Evolutionary conservation across 2,113 vertebrate species (phyloP).

Genomic region (Calyptomena viridis): DNA sequence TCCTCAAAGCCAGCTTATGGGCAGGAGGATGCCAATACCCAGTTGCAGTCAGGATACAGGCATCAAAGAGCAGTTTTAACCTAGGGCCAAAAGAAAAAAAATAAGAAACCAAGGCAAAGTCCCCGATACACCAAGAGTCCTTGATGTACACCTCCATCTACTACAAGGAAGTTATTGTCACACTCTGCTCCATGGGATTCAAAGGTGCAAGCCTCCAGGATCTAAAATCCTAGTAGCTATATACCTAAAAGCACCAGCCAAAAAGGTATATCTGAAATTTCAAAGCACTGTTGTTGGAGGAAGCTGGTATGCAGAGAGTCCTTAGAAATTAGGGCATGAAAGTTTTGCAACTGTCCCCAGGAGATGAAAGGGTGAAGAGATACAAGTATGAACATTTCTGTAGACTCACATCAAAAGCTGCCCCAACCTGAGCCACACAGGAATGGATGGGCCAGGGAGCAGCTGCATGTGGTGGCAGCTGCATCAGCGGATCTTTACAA

Average conservation of each 20-base stretch:
- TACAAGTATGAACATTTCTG: background rate
- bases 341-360: background rate
- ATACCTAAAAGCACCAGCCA: background rate
- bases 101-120: background rate
- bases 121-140: background rate
- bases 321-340: background rate
- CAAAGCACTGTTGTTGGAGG: rapidly evolving
- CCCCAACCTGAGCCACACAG: background rate
- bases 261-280: background rate
- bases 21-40: background rate
- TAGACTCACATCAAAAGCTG: background rate
- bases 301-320: background rate
- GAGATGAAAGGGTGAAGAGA: background rate
- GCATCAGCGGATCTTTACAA: background rate
- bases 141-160: background rate
- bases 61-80: background rate
- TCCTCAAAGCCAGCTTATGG: background rate
- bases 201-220: background rate
- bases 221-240: background rate
- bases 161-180: background rate
- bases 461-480: background rate
- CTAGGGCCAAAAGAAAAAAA: background rate
- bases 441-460: background rate
- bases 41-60: background rate
- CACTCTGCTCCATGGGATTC: background rate